Conservation (phyloP, 2,113 vertebrate species). For the Xerus inauris region DNA sequence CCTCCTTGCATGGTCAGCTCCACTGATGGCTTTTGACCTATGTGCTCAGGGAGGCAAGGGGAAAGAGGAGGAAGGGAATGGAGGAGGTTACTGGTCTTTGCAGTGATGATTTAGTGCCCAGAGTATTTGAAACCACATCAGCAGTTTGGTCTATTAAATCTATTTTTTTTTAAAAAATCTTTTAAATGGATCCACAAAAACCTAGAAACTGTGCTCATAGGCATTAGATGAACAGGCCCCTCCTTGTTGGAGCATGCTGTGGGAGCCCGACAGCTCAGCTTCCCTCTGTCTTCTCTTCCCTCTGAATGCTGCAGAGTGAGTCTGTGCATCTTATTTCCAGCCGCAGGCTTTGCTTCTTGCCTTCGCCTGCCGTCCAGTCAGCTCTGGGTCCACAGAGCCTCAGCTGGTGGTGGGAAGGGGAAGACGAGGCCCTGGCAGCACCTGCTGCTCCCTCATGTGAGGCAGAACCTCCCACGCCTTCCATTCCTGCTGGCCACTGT, state of each 20-base stretch:
- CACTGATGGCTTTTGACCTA: background rate
- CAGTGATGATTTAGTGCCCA: background rate
- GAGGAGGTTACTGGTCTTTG: background rate
- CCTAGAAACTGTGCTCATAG: background rate
- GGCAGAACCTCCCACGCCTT: background rate
- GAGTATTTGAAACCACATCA: too few species aligned
- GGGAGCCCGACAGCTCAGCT: fast-evolving
- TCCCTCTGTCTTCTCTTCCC: background rate
- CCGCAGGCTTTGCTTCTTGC: background rate
- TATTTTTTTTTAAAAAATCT: background rate
- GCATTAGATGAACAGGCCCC: background rate
- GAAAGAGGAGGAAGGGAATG: background rate
- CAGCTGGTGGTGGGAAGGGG: background rate
- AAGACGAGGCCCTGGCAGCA: background rate
- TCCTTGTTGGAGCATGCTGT: too few species aligned
- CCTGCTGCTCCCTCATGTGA: background rate
- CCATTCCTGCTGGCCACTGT: fast-evolving
- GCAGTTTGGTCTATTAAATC: too few species aligned
- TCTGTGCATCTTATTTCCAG: fast-evolving
- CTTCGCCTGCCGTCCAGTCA: background rate
- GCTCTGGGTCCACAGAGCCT: background rate
- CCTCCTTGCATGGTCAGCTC: background rate
- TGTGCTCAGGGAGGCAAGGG: background rate
- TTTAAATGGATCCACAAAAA: background rate
- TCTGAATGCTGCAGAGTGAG: too few species aligned